Base-by-base conservation (phyloP, 2,797 vertebrate genomes). In the Petrocephalus schoutedeni region DNA sequence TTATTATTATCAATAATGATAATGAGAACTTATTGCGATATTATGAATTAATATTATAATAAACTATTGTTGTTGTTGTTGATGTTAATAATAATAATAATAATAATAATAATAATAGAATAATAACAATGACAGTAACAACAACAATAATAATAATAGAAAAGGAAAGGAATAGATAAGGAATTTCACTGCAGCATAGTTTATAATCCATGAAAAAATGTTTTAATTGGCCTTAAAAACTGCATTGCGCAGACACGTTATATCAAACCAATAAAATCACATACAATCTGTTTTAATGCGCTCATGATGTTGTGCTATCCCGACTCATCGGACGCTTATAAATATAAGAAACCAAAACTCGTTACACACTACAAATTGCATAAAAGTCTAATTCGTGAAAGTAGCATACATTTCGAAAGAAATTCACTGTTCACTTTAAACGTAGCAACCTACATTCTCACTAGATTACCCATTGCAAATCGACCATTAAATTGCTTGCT, bases 401-500 rank as follows among this genome's bases (percentile, higher is more conserved):
- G 71, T 45, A n/a, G 41, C 36, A 45, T 77, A 16, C 16, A 77
- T 77, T 77, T 77, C 36, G 32, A 45, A 49, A 77, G 41, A 77
- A 77, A 45, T 45, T 45, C 41, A 45, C 41, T 77, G 74, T 77
- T 19, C 36, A 49, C 74, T 49, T 32, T 49, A n/a, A 77, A 77
- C 36, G 49, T 53, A 54, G 16, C 8, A 9, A 7, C 41, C 21
- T 28, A 4, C 86, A 83, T 10, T 51, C 28, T 90, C 0, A 9
- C 64, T 10, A 90, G 89, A 92, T 90, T 90, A 90, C 91, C 90
- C 92, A 89, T 90, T 88, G 90, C 23, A 87, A 95, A 93, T 92
- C 87, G 91, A 92, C 89, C 93, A 89, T 93, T 91, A 94, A 93
- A 95, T 94, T 84, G 86, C 85, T 88, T 91, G 89, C 88, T 92